Base-by-base conservation (phyloP, 1,140 invertebrate species). In the Brachystomella parvula region DNA sequence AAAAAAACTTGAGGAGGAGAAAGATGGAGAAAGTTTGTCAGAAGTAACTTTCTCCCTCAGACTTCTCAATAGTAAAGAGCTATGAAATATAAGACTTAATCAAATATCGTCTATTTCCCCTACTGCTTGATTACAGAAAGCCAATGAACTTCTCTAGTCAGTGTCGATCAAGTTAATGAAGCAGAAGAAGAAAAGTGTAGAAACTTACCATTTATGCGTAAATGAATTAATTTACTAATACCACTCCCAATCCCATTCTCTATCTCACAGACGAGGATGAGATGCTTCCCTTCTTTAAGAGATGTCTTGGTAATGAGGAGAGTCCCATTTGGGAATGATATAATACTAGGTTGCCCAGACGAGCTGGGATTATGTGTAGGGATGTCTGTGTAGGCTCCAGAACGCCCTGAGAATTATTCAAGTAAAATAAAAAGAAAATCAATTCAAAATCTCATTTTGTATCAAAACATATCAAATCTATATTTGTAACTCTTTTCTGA, bases 201-300 rank as follows among this genome's bases (percentile, higher is more conserved):
- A 57, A 35, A 71, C 77, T 77, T 77, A 84, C 82, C 80, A 67
- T 83, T 79, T 6, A 84, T 82, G 9, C 75, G 76, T 6, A 84
- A 75, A 59, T 75, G 75, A 17, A 83, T 75, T n/a, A 82, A 77
- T 76, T 83, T 82, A 70, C 82, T 83, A 61, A 84, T 76, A 0
- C 78, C 80, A 31, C 78, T 76, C 17, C 81, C 81, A 30, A 85
- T 80, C 2, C 79, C 78, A 71, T 85, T 85, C 64, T 76, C 76
- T 0, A 82, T 81, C 68, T 83, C 79, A 74, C 83, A 85, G 28
- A 84, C 72, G 74, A 83, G 84, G 63, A 78, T 77, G 1, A 82
- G 82, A 53, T 69, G 67, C 74, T 79, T 73, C 57, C 70, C 74
- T 15, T 53, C 49, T 53, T 24, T 24, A 24, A 24, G 12, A 3